These are phyloP conservation scores for Anastrepha ludens DNA, from an alignment of 1,140 invertebrate species.

Conservation along the genomic window DNA sequence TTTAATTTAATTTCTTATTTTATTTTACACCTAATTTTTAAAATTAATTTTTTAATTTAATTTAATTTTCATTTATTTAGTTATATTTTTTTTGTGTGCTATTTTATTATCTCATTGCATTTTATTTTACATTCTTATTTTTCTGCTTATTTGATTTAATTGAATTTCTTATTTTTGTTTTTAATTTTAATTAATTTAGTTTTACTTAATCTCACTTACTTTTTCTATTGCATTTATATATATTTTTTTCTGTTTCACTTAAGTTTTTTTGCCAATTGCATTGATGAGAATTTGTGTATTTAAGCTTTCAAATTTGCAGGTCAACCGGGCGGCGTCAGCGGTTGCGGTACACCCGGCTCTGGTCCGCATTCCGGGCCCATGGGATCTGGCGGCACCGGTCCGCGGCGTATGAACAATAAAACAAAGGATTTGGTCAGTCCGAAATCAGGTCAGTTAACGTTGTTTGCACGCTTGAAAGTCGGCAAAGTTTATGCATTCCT, in stretches of 20 bases:
- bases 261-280: not conserved
- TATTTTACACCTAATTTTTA: not conserved
- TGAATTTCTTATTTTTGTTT: not conserved
- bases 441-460: constrained; percentile 73
- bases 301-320: constrained; percentile 58
- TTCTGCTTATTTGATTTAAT: not conserved
- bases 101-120: not conserved
- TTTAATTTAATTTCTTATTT: not conserved
- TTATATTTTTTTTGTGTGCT: not conserved
- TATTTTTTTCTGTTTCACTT: not conserved
- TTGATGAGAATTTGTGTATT: not conserved
- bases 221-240: not conserved
- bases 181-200: not conserved
- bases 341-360: constrained; percentile 72
- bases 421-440: constrained; percentile 74
- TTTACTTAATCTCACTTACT: not conserved
- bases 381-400: constrained; percentile 72
- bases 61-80: not conserved
- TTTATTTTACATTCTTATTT: not conserved
- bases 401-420: constrained; percentile 74
- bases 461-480: constrained; percentile 23
- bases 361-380: constrained; percentile 71
- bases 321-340: constrained; percentile 68
- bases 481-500: constrained; percentile 1
- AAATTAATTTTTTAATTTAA: not conserved